phyloP scores from a whole-genome alignment of 2,797 vertebrate species.

The Pseudotriccus pelzelni region DNA sequence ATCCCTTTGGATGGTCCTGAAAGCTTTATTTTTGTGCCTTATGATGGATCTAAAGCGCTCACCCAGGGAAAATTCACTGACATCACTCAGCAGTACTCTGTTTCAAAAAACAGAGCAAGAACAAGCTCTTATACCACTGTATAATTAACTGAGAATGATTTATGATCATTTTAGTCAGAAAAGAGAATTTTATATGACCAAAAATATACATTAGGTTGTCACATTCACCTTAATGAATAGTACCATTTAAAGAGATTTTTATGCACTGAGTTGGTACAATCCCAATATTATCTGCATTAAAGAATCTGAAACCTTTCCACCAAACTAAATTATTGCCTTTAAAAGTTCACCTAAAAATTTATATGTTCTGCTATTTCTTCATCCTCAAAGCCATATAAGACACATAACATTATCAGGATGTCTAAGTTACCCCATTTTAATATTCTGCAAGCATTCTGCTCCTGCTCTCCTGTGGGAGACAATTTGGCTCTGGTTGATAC shows the following conservation, averaged over 20 bases:
- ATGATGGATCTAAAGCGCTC: neutral
- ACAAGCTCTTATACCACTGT: neutral
- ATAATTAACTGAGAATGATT: neutral
- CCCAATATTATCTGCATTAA: neutral
- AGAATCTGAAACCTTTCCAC: neutral
- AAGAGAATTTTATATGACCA: neutral
- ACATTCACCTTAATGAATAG: neutral
- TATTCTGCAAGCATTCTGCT: neutral
- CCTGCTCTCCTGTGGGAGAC: neutral
- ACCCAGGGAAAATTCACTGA: neutral
- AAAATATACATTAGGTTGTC: neutral
- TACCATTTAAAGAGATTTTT: neutral
- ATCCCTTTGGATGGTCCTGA: conserved; percentile 88
- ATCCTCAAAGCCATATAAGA: neutral
- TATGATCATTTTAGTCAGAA: neutral
- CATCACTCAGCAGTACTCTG: neutral
- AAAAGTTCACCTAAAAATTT: neutral
- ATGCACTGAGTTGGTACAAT: neutral
- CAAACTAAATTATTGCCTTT: neutral
- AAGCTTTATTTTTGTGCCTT: neutral
- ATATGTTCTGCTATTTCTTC: neutral
- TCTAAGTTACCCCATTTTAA: neutral
- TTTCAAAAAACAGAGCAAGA: neutral
- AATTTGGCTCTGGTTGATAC: neutral
- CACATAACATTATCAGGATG: neutral